Percentiles rank a stretch among this genome's conserved stretches.
phyloP scores from a whole-genome alignment of 2,888 invertebrate species.

The Cheilosia scutellata region DNA sequence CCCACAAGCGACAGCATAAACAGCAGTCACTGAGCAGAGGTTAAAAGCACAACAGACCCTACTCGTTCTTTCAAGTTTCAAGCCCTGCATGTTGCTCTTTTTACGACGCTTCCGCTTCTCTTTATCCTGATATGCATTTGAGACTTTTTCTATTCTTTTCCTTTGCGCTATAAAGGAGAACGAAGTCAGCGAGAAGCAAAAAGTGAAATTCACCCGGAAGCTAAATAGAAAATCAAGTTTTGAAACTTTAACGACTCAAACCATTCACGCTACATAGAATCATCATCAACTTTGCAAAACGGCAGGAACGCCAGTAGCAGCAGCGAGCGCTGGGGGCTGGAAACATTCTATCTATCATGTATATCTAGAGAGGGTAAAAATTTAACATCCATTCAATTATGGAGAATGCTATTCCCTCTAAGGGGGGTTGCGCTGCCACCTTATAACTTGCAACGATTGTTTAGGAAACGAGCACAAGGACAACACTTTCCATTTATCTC shows the following conservation, averaged over 20 bases:
- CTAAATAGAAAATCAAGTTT: constrained; percentile 71
- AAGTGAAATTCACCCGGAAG: constrained; percentile 65
- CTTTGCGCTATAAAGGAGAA: neutral
- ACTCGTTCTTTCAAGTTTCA: constrained; percentile 21
- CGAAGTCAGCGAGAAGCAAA: constrained; percentile 31
- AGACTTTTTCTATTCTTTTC: constrained; percentile 6
- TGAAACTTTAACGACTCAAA: constrained; percentile 68
- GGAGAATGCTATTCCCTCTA: constrained; percentile 53
- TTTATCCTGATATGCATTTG: constrained; percentile 46
- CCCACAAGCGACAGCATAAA: constrained; percentile 54
- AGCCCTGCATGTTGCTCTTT: constrained; percentile 44
- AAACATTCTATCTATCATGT: constrained; percentile 6
- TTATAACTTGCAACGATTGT: constrained; percentile 59
- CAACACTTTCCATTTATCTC: constrained; percentile 61
- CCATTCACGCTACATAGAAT: constrained; percentile 68
- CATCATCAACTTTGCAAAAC: constrained; percentile 54
- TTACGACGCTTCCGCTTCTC: constrained; percentile 11
- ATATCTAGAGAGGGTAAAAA: constrained; percentile 48
- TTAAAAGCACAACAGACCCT: constrained; percentile 30
- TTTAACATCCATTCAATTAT: constrained; percentile 73
- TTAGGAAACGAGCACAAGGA: constrained; percentile 68
- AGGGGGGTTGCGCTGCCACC: constrained; percentile 44
- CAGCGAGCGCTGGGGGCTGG: neutral
- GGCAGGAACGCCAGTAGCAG: constrained; percentile 8
- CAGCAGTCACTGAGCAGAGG: constrained; percentile 32